phyloP scores from a whole-genome alignment of 2,113 vertebrate species.

The Herpetotheres cachinnans region DNA sequence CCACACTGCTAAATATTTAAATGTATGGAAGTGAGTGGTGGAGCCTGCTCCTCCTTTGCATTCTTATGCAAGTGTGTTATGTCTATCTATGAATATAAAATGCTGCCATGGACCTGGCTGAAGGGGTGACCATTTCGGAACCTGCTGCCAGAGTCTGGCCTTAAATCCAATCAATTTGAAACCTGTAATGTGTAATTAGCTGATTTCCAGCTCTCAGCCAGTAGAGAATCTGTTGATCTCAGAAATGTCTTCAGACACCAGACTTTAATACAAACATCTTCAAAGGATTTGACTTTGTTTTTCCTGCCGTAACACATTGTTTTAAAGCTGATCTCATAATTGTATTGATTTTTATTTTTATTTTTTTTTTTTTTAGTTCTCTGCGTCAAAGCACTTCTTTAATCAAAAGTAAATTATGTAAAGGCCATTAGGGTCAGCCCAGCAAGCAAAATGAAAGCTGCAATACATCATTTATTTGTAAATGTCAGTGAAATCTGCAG shows the following conservation, averaged over 20 bases:
- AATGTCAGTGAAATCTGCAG: constrained; percentile 79
- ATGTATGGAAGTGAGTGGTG: accelerated
- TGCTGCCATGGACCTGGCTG: accelerated
- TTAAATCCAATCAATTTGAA: accelerated
- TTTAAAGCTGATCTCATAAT: constrained; percentile 75
- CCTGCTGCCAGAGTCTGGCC: background rate
- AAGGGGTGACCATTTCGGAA: background rate
- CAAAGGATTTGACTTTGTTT: background rate
- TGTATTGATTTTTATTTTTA: constrained; percentile 51
- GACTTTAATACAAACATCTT: background rate
- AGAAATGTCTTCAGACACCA: background rate
- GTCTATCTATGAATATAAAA: background rate
- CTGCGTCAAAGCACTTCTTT: constrained; percentile 78
- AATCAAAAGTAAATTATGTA: constrained; percentile 84
- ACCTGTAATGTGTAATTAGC: background rate
- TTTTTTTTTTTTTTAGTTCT: background rate
- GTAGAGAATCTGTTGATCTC: background rate
- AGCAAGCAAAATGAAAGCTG: constrained; percentile 69
- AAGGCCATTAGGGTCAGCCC: constrained; percentile 72
- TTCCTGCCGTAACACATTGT: constrained; percentile 39
- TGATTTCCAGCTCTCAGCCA: background rate
- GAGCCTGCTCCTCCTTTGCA: background rate
- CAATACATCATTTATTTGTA: constrained; percentile 80
- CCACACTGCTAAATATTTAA: background rate
- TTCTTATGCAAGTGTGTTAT: background rate